Conservation (phyloP, 2,888 invertebrate genomes). For the Cybosia mesomella region DNA sequence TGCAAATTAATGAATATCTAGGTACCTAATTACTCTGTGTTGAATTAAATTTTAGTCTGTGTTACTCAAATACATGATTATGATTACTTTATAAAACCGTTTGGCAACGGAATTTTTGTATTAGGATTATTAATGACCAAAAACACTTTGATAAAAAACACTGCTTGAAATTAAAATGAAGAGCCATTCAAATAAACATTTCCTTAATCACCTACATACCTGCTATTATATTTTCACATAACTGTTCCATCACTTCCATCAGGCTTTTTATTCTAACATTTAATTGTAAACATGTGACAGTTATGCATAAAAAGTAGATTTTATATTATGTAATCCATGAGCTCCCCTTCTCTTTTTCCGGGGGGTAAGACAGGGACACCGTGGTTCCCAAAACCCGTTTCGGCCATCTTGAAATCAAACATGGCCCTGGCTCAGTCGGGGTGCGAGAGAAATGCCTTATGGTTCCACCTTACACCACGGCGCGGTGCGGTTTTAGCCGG, state of each 20-base stretch:
- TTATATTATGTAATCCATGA: too few species aligned
- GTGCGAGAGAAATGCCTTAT: too few species aligned
- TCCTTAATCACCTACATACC: constrained; percentile 16
- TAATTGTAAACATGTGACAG: neutral
- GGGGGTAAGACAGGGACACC: too few species aligned
- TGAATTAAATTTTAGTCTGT: constrained; percentile 64
- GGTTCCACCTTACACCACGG: too few species aligned
- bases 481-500: too few species aligned
- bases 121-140: constrained; percentile 20
- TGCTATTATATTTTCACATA: constrained; percentile 13
- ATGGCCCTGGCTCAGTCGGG: too few species aligned
- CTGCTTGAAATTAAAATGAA: constrained; percentile 21
- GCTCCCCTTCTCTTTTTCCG: too few species aligned
- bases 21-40: constrained; percentile 67
- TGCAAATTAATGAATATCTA: constrained; percentile 70
- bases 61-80: constrained; percentile 61
- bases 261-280: constrained; percentile 1
- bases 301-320: neutral
- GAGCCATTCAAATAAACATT: constrained; percentile 14
- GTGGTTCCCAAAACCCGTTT: too few species aligned
- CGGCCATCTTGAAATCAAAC: too few species aligned
- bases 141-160: constrained; percentile 27
- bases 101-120: constrained; percentile 48
- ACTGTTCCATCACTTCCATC: constrained; percentile 2
- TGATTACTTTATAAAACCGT: constrained; percentile 68